A percentile compares a stretch with the other conserved stretches of the same genome.
These are phyloP conservation scores for Eupleurogrammus muticus DNA, from an alignment of 2,797 vertebrate species.

Conservation along the genomic window DNA sequence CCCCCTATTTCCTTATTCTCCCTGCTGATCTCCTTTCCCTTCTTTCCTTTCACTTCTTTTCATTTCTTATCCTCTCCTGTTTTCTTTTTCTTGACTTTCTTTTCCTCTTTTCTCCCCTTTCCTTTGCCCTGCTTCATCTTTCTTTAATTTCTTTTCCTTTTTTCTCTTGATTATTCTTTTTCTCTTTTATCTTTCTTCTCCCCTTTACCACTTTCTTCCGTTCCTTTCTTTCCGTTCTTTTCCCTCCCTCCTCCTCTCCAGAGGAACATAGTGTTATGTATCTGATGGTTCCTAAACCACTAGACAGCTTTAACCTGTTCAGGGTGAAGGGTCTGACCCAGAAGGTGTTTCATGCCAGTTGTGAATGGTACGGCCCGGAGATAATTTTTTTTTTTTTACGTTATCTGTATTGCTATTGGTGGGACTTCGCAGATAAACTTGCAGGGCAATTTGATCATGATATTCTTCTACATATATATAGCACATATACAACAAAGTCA, in stretches of 20 bases:
- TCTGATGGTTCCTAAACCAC: conserved; percentile 92
- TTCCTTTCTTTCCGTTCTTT: conserved; percentile 17
- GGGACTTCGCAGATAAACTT: too few species aligned
- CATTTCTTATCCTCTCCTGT: not conserved
- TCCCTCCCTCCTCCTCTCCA: conserved; percentile 79
- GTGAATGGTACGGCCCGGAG: conserved; percentile 84
- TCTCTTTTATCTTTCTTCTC: conserved; percentile 51
- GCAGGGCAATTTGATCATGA: too few species aligned
- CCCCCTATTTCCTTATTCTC: not conserved
- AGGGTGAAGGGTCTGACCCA: conserved; percentile 93
- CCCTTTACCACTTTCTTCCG: too few species aligned
- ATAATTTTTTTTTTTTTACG: too few species aligned
- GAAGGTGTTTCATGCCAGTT: conserved; percentile 92
- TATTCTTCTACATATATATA: too few species aligned
- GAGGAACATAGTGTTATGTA: conserved; percentile 92
- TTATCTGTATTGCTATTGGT: too few species aligned
- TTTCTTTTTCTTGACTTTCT: not conserved
- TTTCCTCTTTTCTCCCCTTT: conserved; percentile 58
- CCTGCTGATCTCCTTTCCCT: not conserved
- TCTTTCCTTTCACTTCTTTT: not conserved
- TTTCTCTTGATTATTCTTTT: conserved; percentile 43
- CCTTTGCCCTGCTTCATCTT: conserved; percentile 71
- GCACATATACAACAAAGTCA: too few species aligned
- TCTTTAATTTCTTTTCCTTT: conserved; percentile 70
- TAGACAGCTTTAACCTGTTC: conserved; percentile 92